These are phyloP conservation scores for Taenaris catops DNA, from an alignment of 2,888 invertebrate genomes.

Conservation along the genomic window DNA sequence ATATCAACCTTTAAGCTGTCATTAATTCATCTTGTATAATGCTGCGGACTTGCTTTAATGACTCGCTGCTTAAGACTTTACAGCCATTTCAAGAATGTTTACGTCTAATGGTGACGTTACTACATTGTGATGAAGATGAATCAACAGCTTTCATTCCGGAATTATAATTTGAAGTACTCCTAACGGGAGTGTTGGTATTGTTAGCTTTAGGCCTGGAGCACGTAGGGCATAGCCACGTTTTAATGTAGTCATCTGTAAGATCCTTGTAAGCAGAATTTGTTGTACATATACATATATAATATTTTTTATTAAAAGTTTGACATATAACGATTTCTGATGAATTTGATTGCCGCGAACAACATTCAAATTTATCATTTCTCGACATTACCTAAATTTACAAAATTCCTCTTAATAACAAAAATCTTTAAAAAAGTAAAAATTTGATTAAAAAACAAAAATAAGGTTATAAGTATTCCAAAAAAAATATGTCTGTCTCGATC, in stretches of 20 bases:
- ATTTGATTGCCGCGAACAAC: neutral
- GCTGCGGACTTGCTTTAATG: conserved; percentile 3
- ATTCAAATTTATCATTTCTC: conserved; percentile 5
- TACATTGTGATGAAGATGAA: too few species aligned
- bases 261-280: neutral
- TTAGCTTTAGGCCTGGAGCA: conserved; percentile 4
- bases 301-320: conserved; percentile 1
- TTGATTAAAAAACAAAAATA: too few species aligned
- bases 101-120: neutral
- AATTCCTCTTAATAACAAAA: too few species aligned
- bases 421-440: too few species aligned
- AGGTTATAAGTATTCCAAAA: too few species aligned
- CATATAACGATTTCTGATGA: conserved; percentile 3
- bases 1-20: conserved; percentile 1
- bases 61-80: neutral
- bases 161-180: neutral
- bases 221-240: conserved; percentile 2
- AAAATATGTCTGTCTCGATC: too few species aligned
- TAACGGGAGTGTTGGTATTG: conserved; percentile 5
- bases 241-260: conserved; percentile 3
- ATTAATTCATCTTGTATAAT: conserved; percentile 2
- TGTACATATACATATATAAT: conserved; percentile 3
- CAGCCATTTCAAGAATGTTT: neutral
- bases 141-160: too few species aligned
- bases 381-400: too few species aligned